phyloP scores from a whole-genome alignment of 1,140 invertebrate species.

The Reticulitermes speratus region DNA sequence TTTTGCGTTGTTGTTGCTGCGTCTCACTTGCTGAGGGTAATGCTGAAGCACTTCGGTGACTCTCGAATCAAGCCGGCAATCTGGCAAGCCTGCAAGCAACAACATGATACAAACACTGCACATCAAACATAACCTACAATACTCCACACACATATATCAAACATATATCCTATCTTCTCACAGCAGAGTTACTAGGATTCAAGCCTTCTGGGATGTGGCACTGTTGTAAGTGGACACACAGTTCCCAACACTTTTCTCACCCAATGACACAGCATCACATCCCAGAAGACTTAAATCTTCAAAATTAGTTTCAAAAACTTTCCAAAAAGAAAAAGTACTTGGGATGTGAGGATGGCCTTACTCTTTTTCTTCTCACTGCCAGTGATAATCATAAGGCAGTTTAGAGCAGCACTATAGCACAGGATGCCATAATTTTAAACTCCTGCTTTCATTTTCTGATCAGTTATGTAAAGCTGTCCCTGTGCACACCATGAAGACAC shows the following conservation, averaged over 20 bases:
- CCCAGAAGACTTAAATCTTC: too few species aligned
- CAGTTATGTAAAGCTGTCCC: conserved; percentile 38
- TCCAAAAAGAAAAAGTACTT: conserved; percentile 55
- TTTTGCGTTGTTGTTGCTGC: conserved; percentile 32
- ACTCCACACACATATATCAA: too few species aligned
- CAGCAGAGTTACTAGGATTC: too few species aligned
- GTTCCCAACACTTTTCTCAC: too few species aligned
- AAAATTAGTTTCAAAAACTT: too few species aligned
- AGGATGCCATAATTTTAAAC: conserved; percentile 73
- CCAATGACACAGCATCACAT: too few species aligned
- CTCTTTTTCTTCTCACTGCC: conserved; percentile 83
- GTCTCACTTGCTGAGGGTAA: conserved; percentile 31
- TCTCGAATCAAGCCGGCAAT: conserved; percentile 93
- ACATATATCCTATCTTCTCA: too few species aligned
- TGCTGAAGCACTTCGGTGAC: conserved; percentile 74
- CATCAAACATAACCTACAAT: too few species aligned
- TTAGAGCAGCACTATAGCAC: conserved; percentile 83
- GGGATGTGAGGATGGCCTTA: conserved; percentile 85
- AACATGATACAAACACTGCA: background rate
- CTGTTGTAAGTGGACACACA: too few species aligned
- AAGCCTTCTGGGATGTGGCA: too few species aligned
- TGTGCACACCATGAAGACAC: too few species aligned
- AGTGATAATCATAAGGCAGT: conserved; percentile 88
- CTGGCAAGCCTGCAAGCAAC: conserved; percentile 75
- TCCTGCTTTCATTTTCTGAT: conserved; percentile 87